phyloP scores from a whole-genome alignment of 2,797 vertebrate species.

The Heteromormyrus szaboi region DNA sequence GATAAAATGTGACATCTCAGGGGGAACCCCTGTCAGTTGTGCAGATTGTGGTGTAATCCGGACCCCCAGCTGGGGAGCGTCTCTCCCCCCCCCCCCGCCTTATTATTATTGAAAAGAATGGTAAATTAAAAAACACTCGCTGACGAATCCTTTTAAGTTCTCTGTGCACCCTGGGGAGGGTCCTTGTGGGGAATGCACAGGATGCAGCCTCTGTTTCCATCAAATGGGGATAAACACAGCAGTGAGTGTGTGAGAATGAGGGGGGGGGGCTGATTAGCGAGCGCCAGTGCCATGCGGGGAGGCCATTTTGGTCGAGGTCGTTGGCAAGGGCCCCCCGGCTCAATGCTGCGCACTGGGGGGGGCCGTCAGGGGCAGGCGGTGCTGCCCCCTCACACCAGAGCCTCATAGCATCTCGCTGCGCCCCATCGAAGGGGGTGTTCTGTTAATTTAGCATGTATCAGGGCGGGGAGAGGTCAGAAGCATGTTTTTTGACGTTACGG shows the following conservation, averaged over 20 bases:
- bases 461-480: no score
- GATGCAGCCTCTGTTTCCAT: constrained; percentile 28
- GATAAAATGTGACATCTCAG: constrained; percentile 60
- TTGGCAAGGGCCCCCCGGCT: not conserved
- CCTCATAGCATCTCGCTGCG: constrained; percentile 42
- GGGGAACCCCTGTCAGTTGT: constrained; percentile 43
- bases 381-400: not conserved
- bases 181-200: constrained; percentile 27
- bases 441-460: not conserved
- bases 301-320: constrained; percentile 40
- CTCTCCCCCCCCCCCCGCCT: constrained; percentile 9
- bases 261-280: constrained; percentile 26
- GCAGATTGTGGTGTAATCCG: constrained; percentile 66
- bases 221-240: constrained; percentile 36
- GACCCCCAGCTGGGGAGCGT: constrained; percentile 42
- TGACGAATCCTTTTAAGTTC: constrained; percentile 39
- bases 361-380: not conserved
- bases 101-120: constrained; percentile 30
- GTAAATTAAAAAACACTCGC: constrained; percentile 34
- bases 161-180: constrained; percentile 25
- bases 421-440: not conserved
- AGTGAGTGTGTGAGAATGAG: not conserved
- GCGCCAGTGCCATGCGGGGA: constrained; percentile 27
- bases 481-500: not conserved
- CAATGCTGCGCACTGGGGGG: no score